Conservation (phyloP, 2,113 vertebrate genomes). For the Sinocyclocheilus rhinocerous region DNA sequence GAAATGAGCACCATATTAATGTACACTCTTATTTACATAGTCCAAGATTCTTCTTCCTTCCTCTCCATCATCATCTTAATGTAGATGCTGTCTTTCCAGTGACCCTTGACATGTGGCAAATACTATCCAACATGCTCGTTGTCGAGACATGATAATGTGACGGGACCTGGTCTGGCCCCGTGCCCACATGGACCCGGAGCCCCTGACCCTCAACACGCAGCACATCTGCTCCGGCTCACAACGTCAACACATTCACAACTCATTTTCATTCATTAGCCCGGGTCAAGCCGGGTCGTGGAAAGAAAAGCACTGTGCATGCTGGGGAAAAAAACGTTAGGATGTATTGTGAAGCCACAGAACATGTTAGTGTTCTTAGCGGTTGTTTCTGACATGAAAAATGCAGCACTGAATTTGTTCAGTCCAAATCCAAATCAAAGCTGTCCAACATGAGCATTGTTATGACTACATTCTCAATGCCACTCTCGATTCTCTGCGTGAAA, state of each 20-base stretch:
- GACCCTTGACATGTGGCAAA: conserved; percentile 5
- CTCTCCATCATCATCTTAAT: background rate
- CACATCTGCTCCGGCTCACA: conserved; percentile 31
- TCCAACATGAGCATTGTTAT: conserved; percentile 16
- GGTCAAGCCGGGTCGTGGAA: background rate
- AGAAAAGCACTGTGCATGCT: conserved; percentile 3
- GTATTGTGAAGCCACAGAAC: conserved; percentile 1
- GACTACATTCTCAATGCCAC: background rate
- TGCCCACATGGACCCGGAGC: conserved; percentile 5
- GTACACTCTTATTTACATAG: background rate
- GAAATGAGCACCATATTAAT: background rate
- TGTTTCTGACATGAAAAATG: background rate
- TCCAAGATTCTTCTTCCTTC: background rate
- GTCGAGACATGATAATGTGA: conserved; percentile 11
- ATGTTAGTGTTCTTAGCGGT: conserved; percentile 19
- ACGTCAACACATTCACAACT: background rate
- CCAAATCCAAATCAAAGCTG: background rate
- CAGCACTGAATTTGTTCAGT: background rate
- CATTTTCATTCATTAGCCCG: conserved; percentile 5
- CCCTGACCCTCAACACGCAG: conserved; percentile 16
- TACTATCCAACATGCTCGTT: background rate
- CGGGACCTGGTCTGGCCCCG: conserved; percentile 45
- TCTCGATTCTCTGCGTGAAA: background rate
- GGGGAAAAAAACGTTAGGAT: background rate
- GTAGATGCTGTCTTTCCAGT: background rate